Evolutionary conservation across 2,888 invertebrate species (phyloP).

Genomic region (Eristalinus sepulchralis): DNA sequence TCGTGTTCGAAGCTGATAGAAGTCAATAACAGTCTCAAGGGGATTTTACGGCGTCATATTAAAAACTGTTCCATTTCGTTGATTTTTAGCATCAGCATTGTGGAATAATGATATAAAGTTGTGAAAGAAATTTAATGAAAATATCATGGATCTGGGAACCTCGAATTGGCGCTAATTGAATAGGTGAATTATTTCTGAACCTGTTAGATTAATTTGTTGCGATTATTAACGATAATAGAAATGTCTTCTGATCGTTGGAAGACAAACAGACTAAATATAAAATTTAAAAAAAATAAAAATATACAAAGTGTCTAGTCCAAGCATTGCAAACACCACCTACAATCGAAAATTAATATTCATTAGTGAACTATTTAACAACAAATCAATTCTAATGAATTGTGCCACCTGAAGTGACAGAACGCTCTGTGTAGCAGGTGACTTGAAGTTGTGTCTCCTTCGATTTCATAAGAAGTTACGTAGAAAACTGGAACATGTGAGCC

Average conservation of each 20-base stretch:
- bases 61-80: background rate
- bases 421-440: background rate
- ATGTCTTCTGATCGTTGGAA: no score
- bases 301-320: no score
- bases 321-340: no score
- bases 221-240: no score
- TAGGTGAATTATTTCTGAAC: background rate
- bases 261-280: no score
- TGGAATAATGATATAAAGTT: background rate
- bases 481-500: background rate
- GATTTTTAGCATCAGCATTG: background rate
- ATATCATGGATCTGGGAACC: background rate
- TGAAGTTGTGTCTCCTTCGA: background rate
- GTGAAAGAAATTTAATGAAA: background rate
- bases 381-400: background rate
- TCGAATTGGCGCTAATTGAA: background rate
- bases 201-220: background rate
- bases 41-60: background rate
- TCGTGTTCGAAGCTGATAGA: background rate
- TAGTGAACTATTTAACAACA: background rate
- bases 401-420: background rate
- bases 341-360: background rate
- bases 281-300: no score
- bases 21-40: background rate
- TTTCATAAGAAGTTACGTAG: background rate